Conservation (phyloP, 30 jellyfish, hydroid and myxozoan species). For the Aurelia aurita complex sp. Pacific region DNA sequence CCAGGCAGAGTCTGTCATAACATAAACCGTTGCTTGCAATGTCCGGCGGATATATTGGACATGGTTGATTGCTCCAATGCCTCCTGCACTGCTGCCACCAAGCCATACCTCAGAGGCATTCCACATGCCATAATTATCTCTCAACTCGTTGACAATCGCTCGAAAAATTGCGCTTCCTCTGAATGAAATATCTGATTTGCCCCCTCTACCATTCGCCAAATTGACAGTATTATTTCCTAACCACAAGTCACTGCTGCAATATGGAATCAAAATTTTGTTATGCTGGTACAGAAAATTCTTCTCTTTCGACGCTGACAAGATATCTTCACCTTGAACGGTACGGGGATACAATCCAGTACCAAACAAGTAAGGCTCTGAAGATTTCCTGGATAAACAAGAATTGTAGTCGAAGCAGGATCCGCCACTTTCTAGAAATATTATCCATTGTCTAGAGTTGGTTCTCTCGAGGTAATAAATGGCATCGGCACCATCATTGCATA, state of each 20-base stretch:
- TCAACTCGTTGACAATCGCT: slow-evolving; percentile 59
- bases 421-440: slow-evolving; percentile 92
- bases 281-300: slow-evolving; percentile 26
- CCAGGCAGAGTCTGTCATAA: slow-evolving; percentile 88
- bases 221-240: slow-evolving; percentile 63
- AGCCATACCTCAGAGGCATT: slow-evolving; percentile 59
- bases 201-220: background rate
- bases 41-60: slow-evolving; percentile 17
- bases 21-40: slow-evolving; percentile 25
- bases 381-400: slow-evolving; percentile 58
- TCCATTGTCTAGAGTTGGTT: slow-evolving; percentile 66
- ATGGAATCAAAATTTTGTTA: slow-evolving; percentile 75
- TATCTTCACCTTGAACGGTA: slow-evolving; percentile 35
- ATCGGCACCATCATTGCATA: slow-evolving; percentile 79
- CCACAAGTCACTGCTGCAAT: slow-evolving; percentile 97
- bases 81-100: slow-evolving; percentile 98
- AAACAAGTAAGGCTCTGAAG: slow-evolving; percentile 61
- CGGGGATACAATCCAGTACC: slow-evolving; percentile 65
- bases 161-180: slow-evolving; percentile 63
- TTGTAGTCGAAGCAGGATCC: slow-evolving; percentile 71
- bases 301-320: slow-evolving; percentile 46
- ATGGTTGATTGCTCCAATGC: slow-evolving; percentile 84
- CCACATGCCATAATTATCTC: slow-evolving; percentile 35
- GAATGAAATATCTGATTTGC: slow-evolving; percentile 18
- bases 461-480: slow-evolving; percentile 72